Evolutionary conservation across 2,888 invertebrate genomes (phyloP), one percentile per base, ranked within the genome.

Genomic region (Ormyrus labotus): DNA sequence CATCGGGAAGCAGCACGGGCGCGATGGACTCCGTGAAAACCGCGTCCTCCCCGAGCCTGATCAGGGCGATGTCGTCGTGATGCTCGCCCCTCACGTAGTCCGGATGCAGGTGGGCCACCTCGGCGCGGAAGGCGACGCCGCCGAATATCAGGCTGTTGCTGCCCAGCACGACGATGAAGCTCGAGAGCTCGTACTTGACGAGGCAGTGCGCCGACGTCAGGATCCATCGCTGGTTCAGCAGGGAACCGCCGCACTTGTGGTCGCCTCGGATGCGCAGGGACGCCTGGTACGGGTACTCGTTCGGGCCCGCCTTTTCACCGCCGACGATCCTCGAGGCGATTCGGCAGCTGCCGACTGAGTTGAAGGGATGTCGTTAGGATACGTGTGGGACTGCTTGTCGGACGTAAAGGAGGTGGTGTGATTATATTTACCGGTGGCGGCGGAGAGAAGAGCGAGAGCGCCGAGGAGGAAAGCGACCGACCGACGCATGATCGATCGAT

Each of bases 1-100:
- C 77, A 0, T 87, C 13, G 55, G 92, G 91, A 6, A 92, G 84
- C 0, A 81, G 82, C 45, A 92, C 91, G 0, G 92, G 90, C 81
- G 90, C 90, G 6, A 92, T 90, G 0, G 78, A 82, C 3, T 88
- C 87, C 57, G 83, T 63, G 65, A 73, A 85, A 11, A 69, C 45
- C 19, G 83, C 63, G 6, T 19, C n/a, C 10, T 19, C n/a, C 6
- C 50, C 48, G 0, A 77, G 70, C 10, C 64, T 19, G 2, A 85
- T 48, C 0, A 86, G 76, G 4, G 83, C 85, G 48, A 85, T 79
- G 75, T 86, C 86, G 73, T 84, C 58, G 8, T 58, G 19, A 51
- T 75, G 80, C 0, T 10, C 7, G 2, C 50, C 60, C 9, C 50
- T 53, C 0, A 34, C 53, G 74, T 85, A 85, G 10, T 61, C 34